A percentile compares a stretch with the other conserved stretches of the same genome.
These are phyloP conservation scores for Mycteria americana DNA, from an alignment of 2,797 vertebrate species.

Conservation along the genomic window DNA sequence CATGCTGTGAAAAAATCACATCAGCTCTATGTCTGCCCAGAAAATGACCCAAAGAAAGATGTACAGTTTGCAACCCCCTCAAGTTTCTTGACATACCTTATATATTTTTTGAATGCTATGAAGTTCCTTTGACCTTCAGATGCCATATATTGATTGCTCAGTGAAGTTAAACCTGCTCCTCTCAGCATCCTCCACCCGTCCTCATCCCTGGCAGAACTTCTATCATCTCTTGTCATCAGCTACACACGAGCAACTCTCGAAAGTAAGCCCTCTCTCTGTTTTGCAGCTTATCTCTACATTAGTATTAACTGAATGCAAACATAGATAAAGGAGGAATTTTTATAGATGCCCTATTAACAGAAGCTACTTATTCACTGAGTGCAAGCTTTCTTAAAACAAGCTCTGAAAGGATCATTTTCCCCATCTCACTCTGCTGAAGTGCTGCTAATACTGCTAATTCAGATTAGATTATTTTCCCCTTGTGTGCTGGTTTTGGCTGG, in stretches of 20 bases:
- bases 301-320: slow-evolving; percentile 36
- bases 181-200: not conserved
- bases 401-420: slow-evolving; percentile 29
- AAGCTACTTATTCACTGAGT: slow-evolving; percentile 10
- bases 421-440: not conserved
- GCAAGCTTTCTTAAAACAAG: slow-evolving; percentile 38
- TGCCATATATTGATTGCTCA: not conserved
- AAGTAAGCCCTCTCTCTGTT: slow-evolving; percentile 17
- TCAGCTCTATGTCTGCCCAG: not conserved
- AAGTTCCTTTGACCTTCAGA: not conserved
- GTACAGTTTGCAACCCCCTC: not conserved
- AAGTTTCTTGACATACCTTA: slow-evolving; percentile 17
- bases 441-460: slow-evolving; percentile 33
- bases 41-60: slow-evolving; percentile 25
- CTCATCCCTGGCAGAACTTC: slow-evolving; percentile 17
- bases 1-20: not conserved
- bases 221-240: slow-evolving; percentile 19
- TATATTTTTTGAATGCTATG: not conserved
- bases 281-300: slow-evolving; percentile 32
- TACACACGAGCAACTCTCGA: not conserved
- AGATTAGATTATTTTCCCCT: not conserved
- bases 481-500: too few species aligned
- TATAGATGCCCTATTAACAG: slow-evolving; percentile 34
- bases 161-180: slow-evolving; percentile 20
- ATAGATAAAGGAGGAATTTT: slow-evolving; percentile 40